These are phyloP conservation scores for Papilio protenor DNA, from an alignment of 2,888 invertebrate species.

Conservation along the genomic window DNA sequence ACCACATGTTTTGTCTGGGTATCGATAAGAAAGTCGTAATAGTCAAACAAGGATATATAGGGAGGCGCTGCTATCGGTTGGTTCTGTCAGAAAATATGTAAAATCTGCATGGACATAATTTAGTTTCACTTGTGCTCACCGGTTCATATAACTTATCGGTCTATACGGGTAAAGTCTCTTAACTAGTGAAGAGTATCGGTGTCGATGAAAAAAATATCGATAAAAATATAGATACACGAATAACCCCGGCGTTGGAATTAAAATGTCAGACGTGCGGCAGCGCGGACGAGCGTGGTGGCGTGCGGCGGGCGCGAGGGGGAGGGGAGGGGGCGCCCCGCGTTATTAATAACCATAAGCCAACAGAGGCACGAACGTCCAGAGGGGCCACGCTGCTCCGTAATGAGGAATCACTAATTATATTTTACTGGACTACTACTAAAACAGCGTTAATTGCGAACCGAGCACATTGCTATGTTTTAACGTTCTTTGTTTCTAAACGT, in stretches of 20 bases:
- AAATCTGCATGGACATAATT: too few species aligned
- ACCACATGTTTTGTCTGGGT: not conserved
- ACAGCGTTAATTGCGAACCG: conserved; percentile 69
- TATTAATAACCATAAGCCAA: conserved; percentile 85
- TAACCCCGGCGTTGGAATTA: conserved; percentile 79
- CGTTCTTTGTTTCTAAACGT: conserved; percentile 42
- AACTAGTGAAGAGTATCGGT: conserved; percentile 64
- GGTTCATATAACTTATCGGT: too few species aligned
- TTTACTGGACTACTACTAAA: conserved; percentile 82
- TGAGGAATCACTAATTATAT: conserved; percentile 85
- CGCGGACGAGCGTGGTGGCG: conserved; percentile 72
- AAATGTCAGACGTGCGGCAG: conserved; percentile 83
- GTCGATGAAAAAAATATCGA: conserved; percentile 77
- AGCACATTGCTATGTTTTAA: conserved; percentile 51
- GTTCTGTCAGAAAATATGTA: too few species aligned
- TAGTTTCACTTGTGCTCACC: too few species aligned
- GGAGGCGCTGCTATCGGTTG: too few species aligned
- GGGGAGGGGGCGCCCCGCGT: conserved; percentile 68
- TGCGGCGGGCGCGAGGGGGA: conserved; percentile 60
- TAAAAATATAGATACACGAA: conserved; percentile 68
- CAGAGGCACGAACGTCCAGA: conserved; percentile 85
- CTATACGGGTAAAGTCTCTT: conserved; percentile 17
- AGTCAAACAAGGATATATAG: too few species aligned
- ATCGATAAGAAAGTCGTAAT: conserved; percentile 29
- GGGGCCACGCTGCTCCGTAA: conserved; percentile 81